Percentiles rank a stretch among this genome's conserved stretches.
These are phyloP conservation scores for Cydia pomonella DNA, from an alignment of 1,140 invertebrate species.

Conservation along the genomic window DNA sequence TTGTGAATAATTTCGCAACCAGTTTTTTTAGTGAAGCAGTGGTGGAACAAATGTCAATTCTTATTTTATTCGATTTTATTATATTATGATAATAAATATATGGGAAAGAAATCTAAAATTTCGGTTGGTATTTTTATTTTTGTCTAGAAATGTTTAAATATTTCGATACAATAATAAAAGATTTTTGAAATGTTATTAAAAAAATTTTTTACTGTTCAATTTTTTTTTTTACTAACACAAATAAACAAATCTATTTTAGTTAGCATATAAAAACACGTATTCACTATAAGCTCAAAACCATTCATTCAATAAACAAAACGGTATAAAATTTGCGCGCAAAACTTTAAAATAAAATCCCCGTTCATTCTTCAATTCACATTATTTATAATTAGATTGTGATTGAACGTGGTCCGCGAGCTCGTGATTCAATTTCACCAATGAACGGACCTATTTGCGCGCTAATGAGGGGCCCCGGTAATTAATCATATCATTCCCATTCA, in stretches of 20 bases:
- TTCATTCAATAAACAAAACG: neutral
- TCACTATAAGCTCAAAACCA: neutral
- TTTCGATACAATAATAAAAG: no score
- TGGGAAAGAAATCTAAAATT: no score
- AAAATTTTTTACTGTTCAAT: no score
- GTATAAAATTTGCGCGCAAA: conserved; percentile 42
- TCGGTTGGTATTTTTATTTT: no score
- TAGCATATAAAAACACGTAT: neutral
- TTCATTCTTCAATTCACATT: conserved; percentile 61
- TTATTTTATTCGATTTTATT: neutral
- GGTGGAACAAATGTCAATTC: neutral
- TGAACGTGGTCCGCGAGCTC: conserved; percentile 57
- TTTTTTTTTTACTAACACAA: neutral
- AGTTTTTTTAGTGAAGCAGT: neutral
- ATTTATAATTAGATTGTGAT: conserved; percentile 74
- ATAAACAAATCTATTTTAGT: neutral
- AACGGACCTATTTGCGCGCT: conserved; percentile 73
- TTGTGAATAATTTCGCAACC: conserved; percentile 59
- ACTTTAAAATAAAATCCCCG: conserved; percentile 35
- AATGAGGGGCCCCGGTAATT: conserved; percentile 77
- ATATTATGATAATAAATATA: neutral
- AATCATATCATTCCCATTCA: conserved; percentile 70
- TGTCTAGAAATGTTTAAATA: no score
- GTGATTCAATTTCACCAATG: conserved; percentile 78
- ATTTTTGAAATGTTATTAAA: no score